Percentiles rank a stretch among this genome's conserved stretches.
These are phyloP conservation scores for Nephrocerus scutellatus DNA, from an alignment of 2,888 invertebrate genomes.

Conservation along the genomic window DNA sequence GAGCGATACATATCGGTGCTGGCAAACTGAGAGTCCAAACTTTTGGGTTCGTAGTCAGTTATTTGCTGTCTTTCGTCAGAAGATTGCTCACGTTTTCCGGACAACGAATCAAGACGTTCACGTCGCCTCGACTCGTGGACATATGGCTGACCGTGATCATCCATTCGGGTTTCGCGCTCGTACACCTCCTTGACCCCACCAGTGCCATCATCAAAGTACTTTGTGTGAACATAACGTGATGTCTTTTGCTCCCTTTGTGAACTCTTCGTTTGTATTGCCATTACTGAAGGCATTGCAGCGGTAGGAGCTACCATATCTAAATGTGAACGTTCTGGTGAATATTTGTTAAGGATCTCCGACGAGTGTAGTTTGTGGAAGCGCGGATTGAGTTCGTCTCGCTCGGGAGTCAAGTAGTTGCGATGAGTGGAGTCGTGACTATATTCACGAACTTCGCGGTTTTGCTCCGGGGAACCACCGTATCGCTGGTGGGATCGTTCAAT, in stretches of 20 bases:
- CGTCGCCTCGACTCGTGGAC: slow-evolving; percentile 46
- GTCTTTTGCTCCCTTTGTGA: slow-evolving; percentile 33
- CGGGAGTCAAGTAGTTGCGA: slow-evolving; percentile 30
- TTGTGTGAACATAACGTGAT: slow-evolving; percentile 42
- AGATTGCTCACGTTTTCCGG: slow-evolving; percentile 21
- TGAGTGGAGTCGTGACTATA: slow-evolving; percentile 14
- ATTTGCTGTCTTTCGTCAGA: slow-evolving; percentile 26
- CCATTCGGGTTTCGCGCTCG: slow-evolving; percentile 46
- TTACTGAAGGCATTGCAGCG: slow-evolving; percentile 24
- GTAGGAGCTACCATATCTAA: slow-evolving; percentile 34
- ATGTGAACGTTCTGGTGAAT: slow-evolving; percentile 38
- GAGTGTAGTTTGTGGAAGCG: slow-evolving; percentile 37
- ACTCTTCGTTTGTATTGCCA: slow-evolving; percentile 23
- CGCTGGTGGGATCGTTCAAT: slow-evolving; percentile 40
- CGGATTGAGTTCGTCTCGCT: slow-evolving; percentile 29
- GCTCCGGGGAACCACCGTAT: slow-evolving; percentile 45
- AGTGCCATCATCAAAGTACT: slow-evolving; percentile 47
- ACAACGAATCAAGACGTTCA: slow-evolving; percentile 41
- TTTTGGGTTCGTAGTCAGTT: slow-evolving; percentile 55
- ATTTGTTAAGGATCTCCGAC: slow-evolving; percentile 36
- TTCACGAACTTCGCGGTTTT: slow-evolving; percentile 48
- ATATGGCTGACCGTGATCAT: slow-evolving; percentile 44
- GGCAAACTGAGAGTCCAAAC: slow-evolving; percentile 56
- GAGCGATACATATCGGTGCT: slow-evolving; percentile 52
- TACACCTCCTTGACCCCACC: slow-evolving; percentile 52